Conservation (phyloP, 2,888 invertebrate genomes). For the Drosophila stalkeri region DNA sequence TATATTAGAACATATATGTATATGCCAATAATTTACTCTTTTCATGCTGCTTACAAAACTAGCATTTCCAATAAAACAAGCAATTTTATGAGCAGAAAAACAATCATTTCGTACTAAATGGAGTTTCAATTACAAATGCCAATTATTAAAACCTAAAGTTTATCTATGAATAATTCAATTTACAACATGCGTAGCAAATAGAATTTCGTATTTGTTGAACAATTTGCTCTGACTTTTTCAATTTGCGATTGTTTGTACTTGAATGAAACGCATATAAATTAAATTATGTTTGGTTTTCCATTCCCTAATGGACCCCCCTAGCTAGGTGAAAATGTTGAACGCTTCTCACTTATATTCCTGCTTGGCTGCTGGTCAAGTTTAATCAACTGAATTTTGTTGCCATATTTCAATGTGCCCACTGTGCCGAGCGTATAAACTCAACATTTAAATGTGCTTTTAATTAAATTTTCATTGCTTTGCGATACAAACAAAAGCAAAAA, state of each 20-base stretch:
- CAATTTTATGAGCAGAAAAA: neutral
- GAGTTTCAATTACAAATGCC: slow-evolving; percentile 12
- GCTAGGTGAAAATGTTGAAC: slow-evolving; percentile 37
- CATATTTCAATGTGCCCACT: slow-evolving; percentile 68
- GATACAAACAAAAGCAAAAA: slow-evolving; percentile 18
- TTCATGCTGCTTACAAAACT: neutral
- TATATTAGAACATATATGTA: neutral
- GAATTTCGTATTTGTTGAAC: neutral
- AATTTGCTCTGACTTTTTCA: neutral
- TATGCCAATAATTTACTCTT: neutral
- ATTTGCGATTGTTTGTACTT: neutral
- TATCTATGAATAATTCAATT: slow-evolving; percentile 26
- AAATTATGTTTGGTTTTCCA: slow-evolving; percentile 57
- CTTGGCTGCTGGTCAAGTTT: slow-evolving; percentile 55
- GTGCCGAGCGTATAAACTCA: slow-evolving; percentile 65
- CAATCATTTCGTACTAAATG: slow-evolving; percentile 16
- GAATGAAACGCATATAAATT: slow-evolving; percentile 35
- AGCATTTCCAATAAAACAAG: neutral
- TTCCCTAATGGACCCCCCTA: slow-evolving; percentile 43
- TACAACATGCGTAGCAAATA: slow-evolving; percentile 19
- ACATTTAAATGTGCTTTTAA: slow-evolving; percentile 74
- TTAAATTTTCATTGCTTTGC: slow-evolving; percentile 66
- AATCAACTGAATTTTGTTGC: slow-evolving; percentile 58
- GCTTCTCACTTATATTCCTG: neutral
- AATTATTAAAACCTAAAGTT: slow-evolving; percentile 31